Evolutionary conservation across 2,113 vertebrate genomes (phyloP), one percentile per base, ranked within the genome.

Genomic region (Galemys pyrenaicus): DNA sequence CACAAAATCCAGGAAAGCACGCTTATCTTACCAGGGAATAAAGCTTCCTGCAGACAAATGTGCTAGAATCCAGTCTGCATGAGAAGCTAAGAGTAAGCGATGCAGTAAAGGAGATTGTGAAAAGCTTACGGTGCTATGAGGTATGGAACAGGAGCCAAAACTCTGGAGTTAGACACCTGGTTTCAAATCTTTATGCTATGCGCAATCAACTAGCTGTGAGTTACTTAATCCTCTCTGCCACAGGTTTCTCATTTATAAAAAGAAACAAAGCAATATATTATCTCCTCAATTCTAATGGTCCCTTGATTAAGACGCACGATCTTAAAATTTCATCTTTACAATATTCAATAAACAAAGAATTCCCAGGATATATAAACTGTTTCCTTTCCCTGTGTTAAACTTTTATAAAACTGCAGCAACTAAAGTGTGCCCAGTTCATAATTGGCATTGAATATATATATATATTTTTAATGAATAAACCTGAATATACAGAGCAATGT

Each of bases 1-100:
- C 62, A 91, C 32, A 82, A 96, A 81, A 35, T 80, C 22, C 85
- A 80, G 8, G 12, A 86, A 91, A 41, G 24, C 24, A n/a, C 64
- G 12, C 22, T 51, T 49, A 78, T 49, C 22, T 73, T 67, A 92
- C 19, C 15, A 91, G 70, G 44, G 65, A 87, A 75, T 81, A 84
- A 80, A 87, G 78, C 30, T 81, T 30, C 58, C n/a, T 32, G 37
- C 44, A 68, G 74, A 20, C 68, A 74, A 46, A 68, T 32, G 28
- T 9, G 16, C 44, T 11, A 44, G 26, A 68, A 92, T 32, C 65
- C 9, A 73, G 64, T 17, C 44, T 54, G 49, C 56, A 39, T 30
- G 22, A 75, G 37, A 87, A 81, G 6, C 39, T 28, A 81, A 84
- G 56, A 77, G 67, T 62, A 67, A 78, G 54, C 6, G 60, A 88